phyloP scores from a whole-genome alignment of 2,888 invertebrate genomes.

The Tridacna gigas region DNA sequence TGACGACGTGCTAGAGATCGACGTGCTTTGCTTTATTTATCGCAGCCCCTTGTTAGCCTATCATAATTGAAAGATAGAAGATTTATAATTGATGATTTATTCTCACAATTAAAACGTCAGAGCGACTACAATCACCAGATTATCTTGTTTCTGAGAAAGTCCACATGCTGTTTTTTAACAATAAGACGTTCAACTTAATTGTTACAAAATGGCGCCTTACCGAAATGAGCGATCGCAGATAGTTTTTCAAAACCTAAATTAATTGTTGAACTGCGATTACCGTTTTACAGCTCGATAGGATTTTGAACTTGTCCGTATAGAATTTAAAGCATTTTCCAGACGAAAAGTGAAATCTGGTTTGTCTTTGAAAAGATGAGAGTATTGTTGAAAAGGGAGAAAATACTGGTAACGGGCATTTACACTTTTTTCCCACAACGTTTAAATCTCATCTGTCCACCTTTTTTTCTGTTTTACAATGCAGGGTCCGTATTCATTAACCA shows the following conservation, averaged over 20 bases:
- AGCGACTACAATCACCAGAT: slow-evolving; percentile 41
- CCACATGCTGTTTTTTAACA: slow-evolving; percentile 35
- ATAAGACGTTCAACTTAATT: slow-evolving; percentile 5
- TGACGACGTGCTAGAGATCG: slow-evolving; percentile 26
- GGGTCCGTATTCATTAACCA: too few species aligned
- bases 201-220: slow-evolving; percentile 33
- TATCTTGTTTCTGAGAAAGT: slow-evolving; percentile 35
- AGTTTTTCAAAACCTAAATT: background rate
- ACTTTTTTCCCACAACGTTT: too few species aligned
- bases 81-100: slow-evolving; percentile 49
- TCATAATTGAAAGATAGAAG: slow-evolving; percentile 33
- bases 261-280: background rate
- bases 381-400: too few species aligned
- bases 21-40: slow-evolving; percentile 27
- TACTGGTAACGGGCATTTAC: too few species aligned
- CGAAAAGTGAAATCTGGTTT: too few species aligned
- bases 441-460: too few species aligned
- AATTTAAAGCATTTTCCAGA: too few species aligned
- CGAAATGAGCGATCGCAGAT: slow-evolving; percentile 9
- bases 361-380: too few species aligned
- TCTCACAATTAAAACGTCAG: slow-evolving; percentile 45
- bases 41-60: slow-evolving; percentile 15
- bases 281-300: background rate
- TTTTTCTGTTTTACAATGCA: too few species aligned
- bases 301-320: too few species aligned